Evolutionary conservation across 2,888 invertebrate genomes (phyloP).

Genomic region (Hemicrepidius hirtus): DNA sequence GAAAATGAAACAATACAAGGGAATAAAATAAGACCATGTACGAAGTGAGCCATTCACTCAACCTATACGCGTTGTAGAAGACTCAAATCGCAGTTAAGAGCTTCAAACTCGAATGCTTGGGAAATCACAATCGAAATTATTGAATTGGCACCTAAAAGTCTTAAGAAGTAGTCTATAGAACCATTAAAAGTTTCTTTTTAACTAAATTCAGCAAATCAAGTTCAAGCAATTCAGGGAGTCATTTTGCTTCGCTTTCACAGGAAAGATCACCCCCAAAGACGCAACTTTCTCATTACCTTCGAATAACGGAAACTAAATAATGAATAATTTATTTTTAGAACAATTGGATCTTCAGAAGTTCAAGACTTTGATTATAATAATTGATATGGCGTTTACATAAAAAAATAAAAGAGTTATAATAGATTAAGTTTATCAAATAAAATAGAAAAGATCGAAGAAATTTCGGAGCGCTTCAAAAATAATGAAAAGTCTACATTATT

Average conservation of each 20-base stretch:
- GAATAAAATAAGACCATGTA: constrained; percentile 9
- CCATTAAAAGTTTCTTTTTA: not conserved
- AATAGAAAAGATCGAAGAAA: too few species aligned
- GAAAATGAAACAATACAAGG: constrained; percentile 6
- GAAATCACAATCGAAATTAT: constrained; percentile 2
- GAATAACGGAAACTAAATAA: not conserved
- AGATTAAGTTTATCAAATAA: too few species aligned
- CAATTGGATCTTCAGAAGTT: not conserved
- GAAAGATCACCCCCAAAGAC: not conserved
- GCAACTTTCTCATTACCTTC: not conserved
- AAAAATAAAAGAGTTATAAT: too few species aligned
- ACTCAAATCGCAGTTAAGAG: not conserved
- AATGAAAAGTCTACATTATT: constrained; percentile 14
- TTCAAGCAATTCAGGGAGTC: not conserved
- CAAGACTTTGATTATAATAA: not conserved
- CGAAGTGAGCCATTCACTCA: not conserved
- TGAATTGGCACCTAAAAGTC: not conserved
- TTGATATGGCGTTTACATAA: too few species aligned
- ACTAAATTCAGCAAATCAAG: not conserved
- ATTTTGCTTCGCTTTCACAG: not conserved
- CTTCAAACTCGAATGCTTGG: not conserved
- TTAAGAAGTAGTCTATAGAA: not conserved
- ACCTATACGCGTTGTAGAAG: not conserved
- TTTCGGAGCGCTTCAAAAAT: constrained; percentile 1
- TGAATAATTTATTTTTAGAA: constrained; percentile 3